Percentiles rank a stretch among this genome's conserved stretches.
Conservation (phyloP, 2,113 vertebrate genomes). For the Columbina picui region DNA sequence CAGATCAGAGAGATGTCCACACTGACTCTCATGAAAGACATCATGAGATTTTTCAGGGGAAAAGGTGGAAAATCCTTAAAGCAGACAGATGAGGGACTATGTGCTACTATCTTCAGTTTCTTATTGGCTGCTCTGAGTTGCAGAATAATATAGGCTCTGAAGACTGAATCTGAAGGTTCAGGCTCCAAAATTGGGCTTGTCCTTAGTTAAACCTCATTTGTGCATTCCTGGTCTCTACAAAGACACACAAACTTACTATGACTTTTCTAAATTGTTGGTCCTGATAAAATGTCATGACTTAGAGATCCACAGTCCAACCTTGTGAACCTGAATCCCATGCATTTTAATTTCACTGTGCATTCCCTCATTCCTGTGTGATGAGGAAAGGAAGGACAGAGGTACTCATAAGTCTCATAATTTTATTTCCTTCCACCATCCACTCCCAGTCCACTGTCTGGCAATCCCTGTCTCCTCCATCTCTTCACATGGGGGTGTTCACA, state of each 20-base stretch:
- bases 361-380: background rate
- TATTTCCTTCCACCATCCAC: background rate
- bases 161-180: background rate
- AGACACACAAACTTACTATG: background rate
- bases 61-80: background rate
- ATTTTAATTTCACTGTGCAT: background rate
- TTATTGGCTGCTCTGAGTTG: background rate
- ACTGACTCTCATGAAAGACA: background rate
- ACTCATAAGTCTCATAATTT: background rate
- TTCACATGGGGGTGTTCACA: background rate
- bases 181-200: background rate
- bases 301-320: background rate
- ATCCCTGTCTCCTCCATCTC: background rate
- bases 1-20: background rate
- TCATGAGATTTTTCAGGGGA: accelerated
- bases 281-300: background rate
- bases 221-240: background rate
- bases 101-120: background rate
- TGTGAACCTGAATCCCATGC: background rate
- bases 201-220: background rate
- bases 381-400: background rate
- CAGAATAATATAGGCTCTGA: background rate
- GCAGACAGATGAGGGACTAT: background rate
- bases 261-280: background rate
- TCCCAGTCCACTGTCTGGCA: background rate